Evolutionary conservation across 2,888 invertebrate genomes (phyloP).

Genomic region (Trichogramma dendrolimi): DNA sequence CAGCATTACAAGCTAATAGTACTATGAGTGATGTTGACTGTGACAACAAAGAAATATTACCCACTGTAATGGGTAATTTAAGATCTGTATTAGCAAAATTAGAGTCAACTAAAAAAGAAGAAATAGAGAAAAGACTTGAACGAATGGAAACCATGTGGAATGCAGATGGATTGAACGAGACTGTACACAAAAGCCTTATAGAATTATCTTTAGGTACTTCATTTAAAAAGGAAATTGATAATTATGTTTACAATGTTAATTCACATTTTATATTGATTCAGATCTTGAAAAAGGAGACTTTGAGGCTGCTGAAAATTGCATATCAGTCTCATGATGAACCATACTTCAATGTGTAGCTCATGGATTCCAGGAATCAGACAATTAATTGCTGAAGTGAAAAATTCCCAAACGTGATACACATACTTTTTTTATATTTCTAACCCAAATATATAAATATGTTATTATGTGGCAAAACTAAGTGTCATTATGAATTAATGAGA

Average conservation of each 20-base stretch:
- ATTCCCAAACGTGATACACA: constrained; percentile 26
- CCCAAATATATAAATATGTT: background rate
- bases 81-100: constrained; percentile 34
- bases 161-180: constrained; percentile 56
- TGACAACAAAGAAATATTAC: constrained; percentile 36
- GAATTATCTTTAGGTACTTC: constrained; percentile 57
- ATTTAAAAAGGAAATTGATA: background rate
- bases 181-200: constrained; percentile 54
- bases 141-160: constrained; percentile 60
- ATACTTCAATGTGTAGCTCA: constrained; percentile 57
- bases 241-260: constrained; percentile 1
- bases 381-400: constrained; percentile 52
- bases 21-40: constrained; percentile 19
- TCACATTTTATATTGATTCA: constrained; percentile 42
- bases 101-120: constrained; percentile 44
- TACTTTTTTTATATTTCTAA: background rate
- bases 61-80: constrained; percentile 36
- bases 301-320: constrained; percentile 59
- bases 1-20: constrained; percentile 18
- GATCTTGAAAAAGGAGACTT: constrained; percentile 55
- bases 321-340: constrained; percentile 59
- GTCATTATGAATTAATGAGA: too few species aligned
- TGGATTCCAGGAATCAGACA: constrained; percentile 65
- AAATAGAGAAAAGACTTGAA: constrained; percentile 54
- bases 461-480: too few species aligned